Conservation (phyloP, 2,888 invertebrate species). For the Theretra japonica region DNA sequence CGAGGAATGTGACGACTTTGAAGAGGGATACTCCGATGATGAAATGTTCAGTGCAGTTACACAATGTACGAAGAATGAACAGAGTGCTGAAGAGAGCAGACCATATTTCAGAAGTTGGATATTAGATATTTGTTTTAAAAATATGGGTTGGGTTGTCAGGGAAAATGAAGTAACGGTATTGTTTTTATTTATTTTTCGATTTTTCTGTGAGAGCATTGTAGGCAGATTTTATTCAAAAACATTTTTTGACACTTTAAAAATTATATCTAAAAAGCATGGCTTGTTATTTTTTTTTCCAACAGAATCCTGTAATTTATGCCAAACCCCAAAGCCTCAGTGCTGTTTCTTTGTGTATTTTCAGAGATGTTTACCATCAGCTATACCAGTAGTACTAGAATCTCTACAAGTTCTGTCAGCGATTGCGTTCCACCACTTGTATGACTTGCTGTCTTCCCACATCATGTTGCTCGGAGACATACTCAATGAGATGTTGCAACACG, state of each 20-base stretch:
- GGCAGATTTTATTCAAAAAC: neutral
- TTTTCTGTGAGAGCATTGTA: neutral
- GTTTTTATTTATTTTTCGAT: conserved; percentile 23
- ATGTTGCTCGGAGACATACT: conserved; percentile 86
- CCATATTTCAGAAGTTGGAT: conserved; percentile 84
- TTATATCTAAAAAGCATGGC: neutral
- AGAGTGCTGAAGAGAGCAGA: conserved; percentile 54
- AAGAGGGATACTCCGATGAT: conserved; percentile 79
- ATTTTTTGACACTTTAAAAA: too few relatives aligned
- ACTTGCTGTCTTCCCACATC: conserved; percentile 84
- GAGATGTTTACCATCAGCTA: conserved; percentile 73
- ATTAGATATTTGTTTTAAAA: conserved; percentile 86
- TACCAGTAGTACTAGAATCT: conserved; percentile 91
- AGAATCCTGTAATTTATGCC: too few relatives aligned
- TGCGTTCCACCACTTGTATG: conserved; percentile 84
- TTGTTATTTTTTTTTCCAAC: too few relatives aligned
- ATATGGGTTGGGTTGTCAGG: conserved; percentile 76
- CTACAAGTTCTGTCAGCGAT: conserved; percentile 89
- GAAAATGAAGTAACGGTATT: conserved; percentile 64
- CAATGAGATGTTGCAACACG: conserved; percentile 84
- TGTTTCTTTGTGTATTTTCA: conserved; percentile 49
- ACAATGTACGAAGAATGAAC: conserved; percentile 23
- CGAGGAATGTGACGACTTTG: conserved; percentile 73
- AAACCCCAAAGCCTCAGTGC: too few relatives aligned
- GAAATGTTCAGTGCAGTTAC: conserved; percentile 65